Percentiles rank a stretch among this genome's conserved stretches.
These are phyloP conservation scores for Drosophila anomelani DNA, from an alignment of 2,888 invertebrate genomes.

Conservation along the genomic window DNA sequence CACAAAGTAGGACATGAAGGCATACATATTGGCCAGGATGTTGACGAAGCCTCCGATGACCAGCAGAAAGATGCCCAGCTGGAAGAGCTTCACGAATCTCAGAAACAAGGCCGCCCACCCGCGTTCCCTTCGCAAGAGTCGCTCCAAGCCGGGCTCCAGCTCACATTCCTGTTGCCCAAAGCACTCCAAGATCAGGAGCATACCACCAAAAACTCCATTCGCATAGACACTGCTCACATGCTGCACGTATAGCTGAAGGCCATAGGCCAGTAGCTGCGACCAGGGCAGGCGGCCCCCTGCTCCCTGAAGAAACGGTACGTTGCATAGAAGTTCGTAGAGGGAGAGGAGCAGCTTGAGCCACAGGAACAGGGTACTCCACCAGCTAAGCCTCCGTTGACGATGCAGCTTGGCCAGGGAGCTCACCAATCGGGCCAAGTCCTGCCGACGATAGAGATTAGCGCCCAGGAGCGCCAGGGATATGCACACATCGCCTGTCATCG, in stretches of 20 bases:
- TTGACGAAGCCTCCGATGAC: slow-evolving; percentile 75
- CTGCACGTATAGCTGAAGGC: slow-evolving; percentile 73
- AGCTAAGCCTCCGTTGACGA: slow-evolving; percentile 32
- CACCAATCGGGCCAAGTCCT: slow-evolving; percentile 44
- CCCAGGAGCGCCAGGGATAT: slow-evolving; percentile 62
- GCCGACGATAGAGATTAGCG: slow-evolving; percentile 54
- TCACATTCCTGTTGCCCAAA: slow-evolving; percentile 63
- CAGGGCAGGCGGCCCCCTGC: slow-evolving; percentile 57
- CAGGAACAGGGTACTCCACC: slow-evolving; percentile 54
- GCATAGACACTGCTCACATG: slow-evolving; percentile 70
- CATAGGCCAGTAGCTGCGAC: slow-evolving; percentile 64
- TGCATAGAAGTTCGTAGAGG: slow-evolving; percentile 72
- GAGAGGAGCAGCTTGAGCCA: slow-evolving; percentile 70
- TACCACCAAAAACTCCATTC: slow-evolving; percentile 65
- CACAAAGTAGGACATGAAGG: slow-evolving; percentile 78
- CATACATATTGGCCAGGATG: slow-evolving; percentile 80
- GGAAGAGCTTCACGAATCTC: slow-evolving; percentile 56
- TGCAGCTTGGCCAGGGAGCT: slow-evolving; percentile 44
- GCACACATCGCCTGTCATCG: slow-evolving; percentile 62
- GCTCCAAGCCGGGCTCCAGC: background rate
- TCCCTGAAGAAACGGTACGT: slow-evolving; percentile 72
- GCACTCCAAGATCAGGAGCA: slow-evolving; percentile 67
- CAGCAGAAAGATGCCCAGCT: slow-evolving; percentile 74
- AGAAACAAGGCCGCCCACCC: slow-evolving; percentile 49
- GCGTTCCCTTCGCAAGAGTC: slow-evolving; percentile 54